These are phyloP conservation scores for Drosophila kikkawai DNA, from an alignment of 1,140 invertebrate species.

Conservation along the genomic window DNA sequence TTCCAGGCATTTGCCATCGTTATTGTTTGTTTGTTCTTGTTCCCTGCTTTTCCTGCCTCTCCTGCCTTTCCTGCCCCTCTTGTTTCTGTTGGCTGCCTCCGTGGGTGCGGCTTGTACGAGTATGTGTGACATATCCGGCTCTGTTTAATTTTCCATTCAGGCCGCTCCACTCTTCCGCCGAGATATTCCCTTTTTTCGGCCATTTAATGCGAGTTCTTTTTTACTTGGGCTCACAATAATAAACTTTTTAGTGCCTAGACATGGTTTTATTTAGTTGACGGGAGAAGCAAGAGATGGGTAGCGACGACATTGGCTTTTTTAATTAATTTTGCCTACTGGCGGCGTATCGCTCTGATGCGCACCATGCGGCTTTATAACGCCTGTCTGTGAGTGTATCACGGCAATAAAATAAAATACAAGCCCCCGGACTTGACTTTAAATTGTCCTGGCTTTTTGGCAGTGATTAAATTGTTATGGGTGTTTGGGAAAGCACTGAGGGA, in stretches of 20 bases:
- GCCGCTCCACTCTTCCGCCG: slow-evolving; percentile 44
- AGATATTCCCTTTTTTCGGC: slow-evolving; percentile 57
- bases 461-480: slow-evolving; percentile 79
- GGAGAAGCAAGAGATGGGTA: not conserved
- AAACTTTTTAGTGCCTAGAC: slow-evolving; percentile 83
- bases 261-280: slow-evolving; percentile 69
- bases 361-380: slow-evolving; percentile 45
- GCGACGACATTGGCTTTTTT: slow-evolving; percentile 59
- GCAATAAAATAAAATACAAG: slow-evolving; percentile 77
- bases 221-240: slow-evolving; percentile 65
- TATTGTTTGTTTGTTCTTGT: slow-evolving; percentile 79
- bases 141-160: slow-evolving; percentile 81
- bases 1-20: slow-evolving; percentile 77
- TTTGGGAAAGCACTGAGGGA: slow-evolving; percentile 14
- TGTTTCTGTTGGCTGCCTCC: slow-evolving; percentile 57
- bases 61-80: not conserved
- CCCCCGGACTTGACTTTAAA: slow-evolving; percentile 40
- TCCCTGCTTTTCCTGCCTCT: slow-evolving; percentile 10
- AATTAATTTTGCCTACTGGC: slow-evolving; percentile 76
- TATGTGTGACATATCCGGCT: slow-evolving; percentile 80
- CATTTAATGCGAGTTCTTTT: slow-evolving; percentile 77
- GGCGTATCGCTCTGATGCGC: slow-evolving; percentile 53
- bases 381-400: slow-evolving; percentile 40
- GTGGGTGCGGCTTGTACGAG: slow-evolving; percentile 69
- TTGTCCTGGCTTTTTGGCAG: slow-evolving; percentile 57